Evolutionary conservation across 2,797 vertebrate genomes (phyloP), one percentile per base, ranked within the genome.

Genomic region (Antrozous pallidus): DNA sequence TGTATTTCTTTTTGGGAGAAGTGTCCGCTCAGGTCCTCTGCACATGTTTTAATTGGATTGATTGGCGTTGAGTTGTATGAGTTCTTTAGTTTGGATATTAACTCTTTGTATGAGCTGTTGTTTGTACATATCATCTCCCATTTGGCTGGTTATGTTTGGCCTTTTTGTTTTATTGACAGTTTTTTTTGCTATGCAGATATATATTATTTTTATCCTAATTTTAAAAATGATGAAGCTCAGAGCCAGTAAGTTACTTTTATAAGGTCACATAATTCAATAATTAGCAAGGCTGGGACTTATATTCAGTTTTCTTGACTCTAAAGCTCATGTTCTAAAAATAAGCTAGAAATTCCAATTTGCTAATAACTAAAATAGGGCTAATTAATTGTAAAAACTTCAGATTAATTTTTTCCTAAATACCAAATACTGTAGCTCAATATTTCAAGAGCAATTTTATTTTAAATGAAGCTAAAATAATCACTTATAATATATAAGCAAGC

Each of bases 391-490:
- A 86, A 90, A 69, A 13, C 1, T 81, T 85, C 73, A 85, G 16
- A 31, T 45, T 45, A 24, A 63, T 12, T 77, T 67, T 83, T 36
- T 13, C 63, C 42, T 65, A 70, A 90, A 28, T 63, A 77, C 5
- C 28, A 86, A 81, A 17, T 74, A 61, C 56, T 61, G 73, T 71
- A 86, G 40, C n/a, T 91, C 61, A 77, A 20, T 78, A 61, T 61
- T 87, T 83, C n/a, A 81, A 54, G 10, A 58, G 49, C 18, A 90
- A 33, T 86, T 95, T 73, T 89, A 58, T 83, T 94, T 82, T 73
- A 61, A 31, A 91, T 91, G 20, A 83, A 47, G 8, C 5, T 80
- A 91, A 49, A 73, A 3, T 40, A 26, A 85, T 75, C 5, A 58
- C 67, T 94, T 85, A 11, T 78, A n/a, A 82, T 54, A 70, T 22